These are phyloP conservation scores for Osmerus eperlanus DNA, from an alignment of 2,113 vertebrate species.

Conservation along the genomic window DNA sequence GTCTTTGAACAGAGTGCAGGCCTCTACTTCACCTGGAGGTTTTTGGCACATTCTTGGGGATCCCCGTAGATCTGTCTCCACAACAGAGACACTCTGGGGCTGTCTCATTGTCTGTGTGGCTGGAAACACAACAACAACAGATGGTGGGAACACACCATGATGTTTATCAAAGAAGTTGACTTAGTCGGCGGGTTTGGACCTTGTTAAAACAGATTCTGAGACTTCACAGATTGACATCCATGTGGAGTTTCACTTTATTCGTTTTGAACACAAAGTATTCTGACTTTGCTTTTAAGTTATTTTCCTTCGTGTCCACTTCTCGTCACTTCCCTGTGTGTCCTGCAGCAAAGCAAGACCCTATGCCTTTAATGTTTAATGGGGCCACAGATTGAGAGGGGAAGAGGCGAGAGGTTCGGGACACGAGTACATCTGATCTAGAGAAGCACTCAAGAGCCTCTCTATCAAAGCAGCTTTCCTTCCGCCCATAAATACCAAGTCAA, in stretches of 20 bases:
- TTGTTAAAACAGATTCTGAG: no score
- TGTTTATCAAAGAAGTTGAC: no score
- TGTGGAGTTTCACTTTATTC: no score
- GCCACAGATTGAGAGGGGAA: constrained; percentile 49
- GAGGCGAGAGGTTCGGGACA: constrained; percentile 52
- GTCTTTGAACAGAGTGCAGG: constrained; percentile 25
- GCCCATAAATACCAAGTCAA: constrained; percentile 56
- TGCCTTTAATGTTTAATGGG: constrained; percentile 32
- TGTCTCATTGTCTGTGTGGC: constrained; percentile 24
- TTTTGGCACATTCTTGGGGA: constrained; percentile 25
- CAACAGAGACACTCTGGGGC: constrained; percentile 25
- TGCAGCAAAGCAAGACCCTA: not conserved
- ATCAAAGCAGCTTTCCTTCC: constrained; percentile 62
- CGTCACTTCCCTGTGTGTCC: no score
- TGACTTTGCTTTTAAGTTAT: no score
- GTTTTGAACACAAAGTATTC: no score
- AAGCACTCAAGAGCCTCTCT: constrained; percentile 38
- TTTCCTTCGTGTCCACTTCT: no score
- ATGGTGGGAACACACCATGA: constrained; percentile 14
- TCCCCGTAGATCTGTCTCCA: constrained; percentile 35
- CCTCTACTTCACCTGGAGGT: constrained; percentile 35
- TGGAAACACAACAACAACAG: constrained; percentile 34
- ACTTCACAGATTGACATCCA: no score
- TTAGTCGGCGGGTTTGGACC: no score
- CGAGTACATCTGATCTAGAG: constrained; percentile 57